phyloP scores from a whole-genome alignment of 2,113 vertebrate genomes.

The Daboia siamensis region DNA sequence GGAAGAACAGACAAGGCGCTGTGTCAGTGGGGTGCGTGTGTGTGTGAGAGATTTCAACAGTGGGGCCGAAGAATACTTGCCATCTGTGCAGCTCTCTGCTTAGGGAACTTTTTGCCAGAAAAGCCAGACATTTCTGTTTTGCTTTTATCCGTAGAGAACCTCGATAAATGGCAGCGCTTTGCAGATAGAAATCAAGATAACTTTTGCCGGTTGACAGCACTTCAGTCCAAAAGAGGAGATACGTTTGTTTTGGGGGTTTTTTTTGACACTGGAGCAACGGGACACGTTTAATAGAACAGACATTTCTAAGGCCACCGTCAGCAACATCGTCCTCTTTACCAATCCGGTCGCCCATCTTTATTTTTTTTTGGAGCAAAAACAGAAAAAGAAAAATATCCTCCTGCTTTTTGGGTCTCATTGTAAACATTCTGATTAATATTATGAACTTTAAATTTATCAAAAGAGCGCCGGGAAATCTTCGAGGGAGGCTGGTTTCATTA shows the following conservation, averaged over 20 bases:
- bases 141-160: background rate
- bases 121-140: background rate
- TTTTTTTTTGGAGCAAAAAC: constrained; percentile 36
- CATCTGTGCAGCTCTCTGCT: constrained; percentile 29
- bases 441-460: constrained; percentile 63
- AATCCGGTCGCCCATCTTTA: constrained; percentile 47
- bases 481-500: constrained; percentile 64
- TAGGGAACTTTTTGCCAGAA: constrained; percentile 19
- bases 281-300: constrained; percentile 17
- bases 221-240: constrained; percentile 16
- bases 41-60: no score
- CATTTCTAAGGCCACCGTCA: constrained; percentile 13
- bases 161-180: constrained; percentile 8
- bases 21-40: no score
- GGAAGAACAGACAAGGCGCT: no score
- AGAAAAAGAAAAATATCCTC: constrained; percentile 23
- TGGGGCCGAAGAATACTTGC: constrained; percentile 15
- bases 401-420: constrained; percentile 43
- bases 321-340: constrained; percentile 40
- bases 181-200: constrained; percentile 27
- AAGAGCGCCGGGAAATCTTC: constrained; percentile 61
- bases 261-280: constrained; percentile 4
- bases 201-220: constrained; percentile 13
- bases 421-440: constrained; percentile 70
- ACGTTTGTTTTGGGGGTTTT: background rate